Base-by-base conservation (phyloP, 2,113 vertebrate genomes). In the Gila orcuttii region DNA sequence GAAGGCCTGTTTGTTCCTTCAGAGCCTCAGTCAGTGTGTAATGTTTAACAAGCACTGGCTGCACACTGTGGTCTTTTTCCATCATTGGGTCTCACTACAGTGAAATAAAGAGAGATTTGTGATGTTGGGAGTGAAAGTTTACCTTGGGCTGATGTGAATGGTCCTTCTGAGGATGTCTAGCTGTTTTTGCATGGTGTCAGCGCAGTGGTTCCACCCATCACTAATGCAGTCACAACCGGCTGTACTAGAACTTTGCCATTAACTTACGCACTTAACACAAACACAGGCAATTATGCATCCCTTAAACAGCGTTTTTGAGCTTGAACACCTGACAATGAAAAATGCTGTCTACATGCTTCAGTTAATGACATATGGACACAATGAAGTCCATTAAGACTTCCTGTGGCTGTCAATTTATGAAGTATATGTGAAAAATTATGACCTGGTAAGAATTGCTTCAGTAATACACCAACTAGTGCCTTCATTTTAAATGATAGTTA, bases 11-110 rank as follows among this genome's bases (percentile, higher is more conserved):
- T 73, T 64, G 77, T 81, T 39, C 68, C 79, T 45, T 82, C 42
- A 80, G 62, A 52, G 45, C 15, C 79, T 62, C 68, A 5, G 33
- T 62, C 68, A 9, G 33, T 75, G 85, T 82, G 68, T 86, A 86
- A 86, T 81, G 78, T 86, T 86, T 86, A 86, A 82, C 78, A 64
- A 86, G 78, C 78, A 64, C 52, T 81, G 33, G 69, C 85, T 80
- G 69, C 47, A 86, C 85, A 74, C 60, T 64, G 85, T 8, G 42
- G 52, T 25, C 78, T 86, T 86, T 86, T 75, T 86, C 55, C 79
- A 50, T 64, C 25, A 64, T 23, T 62, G 68, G 6, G 12, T 52
- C 59, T 45, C 39, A 45, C 62, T 52, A 39, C 28, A 45, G 36
- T 42, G 11, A 79, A 47, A 81, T 73, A 86, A 71, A 71, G 47